These are phyloP conservation scores for Fabriciana adippe DNA, from an alignment of 2,888 invertebrate genomes.

Conservation along the genomic window DNA sequence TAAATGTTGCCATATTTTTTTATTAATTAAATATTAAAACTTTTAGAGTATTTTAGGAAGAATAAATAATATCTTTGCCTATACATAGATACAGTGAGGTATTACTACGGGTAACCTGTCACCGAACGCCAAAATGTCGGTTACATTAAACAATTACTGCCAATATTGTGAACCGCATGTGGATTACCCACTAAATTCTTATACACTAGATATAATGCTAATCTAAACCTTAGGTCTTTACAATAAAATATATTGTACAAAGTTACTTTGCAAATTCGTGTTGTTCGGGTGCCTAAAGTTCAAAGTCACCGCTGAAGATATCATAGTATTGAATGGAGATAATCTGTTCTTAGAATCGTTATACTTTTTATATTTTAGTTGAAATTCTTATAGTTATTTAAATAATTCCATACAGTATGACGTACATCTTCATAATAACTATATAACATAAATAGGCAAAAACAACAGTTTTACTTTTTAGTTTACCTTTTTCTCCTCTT, in stretches of 20 bases:
- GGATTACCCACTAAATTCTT: conserved; percentile 36
- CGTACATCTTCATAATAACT: not conserved
- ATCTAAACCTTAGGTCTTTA: conserved; percentile 34
- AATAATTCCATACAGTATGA: not conserved
- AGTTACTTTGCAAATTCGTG: not conserved
- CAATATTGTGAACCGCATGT: conserved; percentile 62
- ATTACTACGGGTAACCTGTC: conserved; percentile 42
- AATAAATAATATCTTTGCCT: too few species aligned
- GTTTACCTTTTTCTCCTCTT: too few species aligned
- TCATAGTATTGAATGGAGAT: conserved; percentile 43
- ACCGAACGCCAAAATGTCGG: conserved; percentile 53
- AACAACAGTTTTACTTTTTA: too few species aligned
- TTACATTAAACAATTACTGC: conserved; percentile 70
- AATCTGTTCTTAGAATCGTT: conserved; percentile 39
- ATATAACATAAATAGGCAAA: not conserved
- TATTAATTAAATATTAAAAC: too few species aligned
- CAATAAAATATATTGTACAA: conserved; percentile 26
- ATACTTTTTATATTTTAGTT: conserved; percentile 9
- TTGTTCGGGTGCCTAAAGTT: conserved; percentile 55
- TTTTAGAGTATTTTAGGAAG: too few species aligned
- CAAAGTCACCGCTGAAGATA: conserved; percentile 68
- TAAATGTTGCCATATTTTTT: too few species aligned
- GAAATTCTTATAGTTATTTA: not conserved
- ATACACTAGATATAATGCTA: conserved; percentile 24
- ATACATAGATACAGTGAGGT: too few species aligned